These are phyloP conservation scores for Seriola aureovittata DNA, from an alignment of 2,113 vertebrate species.

Conservation along the genomic window DNA sequence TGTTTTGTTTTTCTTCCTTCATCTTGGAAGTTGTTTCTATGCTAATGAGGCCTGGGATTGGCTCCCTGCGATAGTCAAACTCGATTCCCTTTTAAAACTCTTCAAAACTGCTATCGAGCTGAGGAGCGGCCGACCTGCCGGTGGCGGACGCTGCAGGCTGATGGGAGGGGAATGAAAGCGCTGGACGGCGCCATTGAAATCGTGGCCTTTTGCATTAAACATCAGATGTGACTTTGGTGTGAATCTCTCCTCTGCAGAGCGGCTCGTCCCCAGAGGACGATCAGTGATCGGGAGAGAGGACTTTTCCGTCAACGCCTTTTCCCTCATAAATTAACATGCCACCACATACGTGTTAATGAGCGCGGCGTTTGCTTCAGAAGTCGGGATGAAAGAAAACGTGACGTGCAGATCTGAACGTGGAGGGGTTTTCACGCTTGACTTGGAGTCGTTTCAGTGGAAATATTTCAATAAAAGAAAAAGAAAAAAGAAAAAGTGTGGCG, in stretches of 20 bases:
- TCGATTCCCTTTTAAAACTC: background rate
- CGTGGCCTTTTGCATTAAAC: slow-evolving; percentile 34
- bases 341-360: slow-evolving; percentile 19
- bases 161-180: slow-evolving; percentile 18
- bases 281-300: slow-evolving; percentile 8
- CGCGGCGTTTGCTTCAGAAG: background rate
- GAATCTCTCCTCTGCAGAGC: background rate
- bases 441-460: slow-evolving; percentile 3
- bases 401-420: background rate
- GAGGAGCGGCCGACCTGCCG: background rate
- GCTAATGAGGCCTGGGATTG: slow-evolving; percentile 19
- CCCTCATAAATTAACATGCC: slow-evolving; percentile 21
- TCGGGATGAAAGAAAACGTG: slow-evolving; percentile 17
- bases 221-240: slow-evolving; percentile 35
- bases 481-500: background rate
- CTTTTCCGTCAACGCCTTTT: background rate
- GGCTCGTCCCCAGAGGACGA: background rate
- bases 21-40: slow-evolving; percentile 4
- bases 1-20: slow-evolving; percentile 21
- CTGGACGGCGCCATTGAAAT: background rate
- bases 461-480: background rate
- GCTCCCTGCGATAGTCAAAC: background rate
- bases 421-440: background rate
- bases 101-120: background rate
- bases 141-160: background rate